phyloP scores from a whole-genome alignment of 2,113 vertebrate genomes.

The Notothenia coriiceps region DNA sequence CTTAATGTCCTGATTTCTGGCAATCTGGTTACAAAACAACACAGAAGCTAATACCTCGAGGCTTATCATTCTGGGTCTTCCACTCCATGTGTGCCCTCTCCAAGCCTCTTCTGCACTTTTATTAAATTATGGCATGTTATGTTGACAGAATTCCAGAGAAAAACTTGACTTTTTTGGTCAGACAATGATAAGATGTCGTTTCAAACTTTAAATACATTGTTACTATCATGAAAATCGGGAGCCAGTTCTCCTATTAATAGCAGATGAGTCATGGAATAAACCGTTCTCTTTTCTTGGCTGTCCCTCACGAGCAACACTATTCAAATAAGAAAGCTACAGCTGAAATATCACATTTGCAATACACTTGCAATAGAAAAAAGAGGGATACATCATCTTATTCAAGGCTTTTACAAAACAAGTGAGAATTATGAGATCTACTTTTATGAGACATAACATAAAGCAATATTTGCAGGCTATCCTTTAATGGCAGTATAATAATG shows the following conservation, averaged over 20 bases:
- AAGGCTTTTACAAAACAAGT: not conserved
- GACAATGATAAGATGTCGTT: conserved; percentile 17
- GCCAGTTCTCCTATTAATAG: conserved; percentile 37
- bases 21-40: conserved; percentile 31
- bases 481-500: conserved; percentile 25
- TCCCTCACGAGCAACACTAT: conserved; percentile 32
- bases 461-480: not conserved
- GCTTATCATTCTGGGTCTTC: conserved; percentile 32
- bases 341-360: conserved; percentile 7
- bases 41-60: conserved; percentile 7
- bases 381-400: not conserved
- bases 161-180: conserved; percentile 20
- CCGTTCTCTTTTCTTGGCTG: conserved; percentile 41
- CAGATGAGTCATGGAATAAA: conserved; percentile 69
- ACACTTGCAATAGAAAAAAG: conserved; percentile 15
- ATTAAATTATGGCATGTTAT: conserved; percentile 32
- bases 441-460: conserved; percentile 10
- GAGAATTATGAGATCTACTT: not conserved
- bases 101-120: conserved; percentile 4
- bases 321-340: conserved; percentile 16
- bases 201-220: conserved; percentile 22
- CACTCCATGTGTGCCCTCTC: conserved; percentile 22
- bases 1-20: conserved; percentile 33
- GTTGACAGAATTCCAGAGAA: conserved; percentile 7
- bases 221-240: conserved; percentile 36